Percentiles rank a stretch among this genome's conserved stretches.
Evolutionary conservation across 2,113 vertebrate species (phyloP).

Genomic region (Nicator chloris): DNA sequence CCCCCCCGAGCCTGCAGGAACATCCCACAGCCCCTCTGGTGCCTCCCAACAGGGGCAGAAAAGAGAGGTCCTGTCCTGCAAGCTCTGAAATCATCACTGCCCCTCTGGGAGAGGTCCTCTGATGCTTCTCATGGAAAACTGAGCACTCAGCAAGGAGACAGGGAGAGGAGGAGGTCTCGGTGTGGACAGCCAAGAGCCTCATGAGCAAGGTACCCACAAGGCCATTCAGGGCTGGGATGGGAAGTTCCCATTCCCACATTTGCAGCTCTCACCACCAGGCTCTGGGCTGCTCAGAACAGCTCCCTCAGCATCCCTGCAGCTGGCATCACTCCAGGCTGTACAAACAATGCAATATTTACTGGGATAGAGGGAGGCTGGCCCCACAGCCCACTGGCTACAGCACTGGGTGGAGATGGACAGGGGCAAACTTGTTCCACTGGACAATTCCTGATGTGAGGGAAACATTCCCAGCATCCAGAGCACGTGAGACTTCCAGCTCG

Average conservation of each 20-base stretch:
- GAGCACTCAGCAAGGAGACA: neutral
- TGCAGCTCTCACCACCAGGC: neutral
- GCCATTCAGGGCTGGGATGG: neutral
- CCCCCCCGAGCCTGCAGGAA: fast-evolving
- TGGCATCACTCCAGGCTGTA: neutral
- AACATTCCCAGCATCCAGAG: neutral
- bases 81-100: neutral
- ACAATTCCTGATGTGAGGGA: neutral
- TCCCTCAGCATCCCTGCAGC: neutral
- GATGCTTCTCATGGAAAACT: neutral
- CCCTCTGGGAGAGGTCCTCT: neutral
- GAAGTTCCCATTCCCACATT: neutral
- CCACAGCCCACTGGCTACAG: neutral
- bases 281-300: neutral
- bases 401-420: neutral
- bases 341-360: neutral
- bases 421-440: neutral
- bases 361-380: neutral
- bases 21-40: neutral
- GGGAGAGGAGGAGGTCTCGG: neutral
- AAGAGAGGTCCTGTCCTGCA: neutral
- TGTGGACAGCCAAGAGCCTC: neutral
- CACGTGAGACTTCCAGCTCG: neutral
- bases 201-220: neutral
- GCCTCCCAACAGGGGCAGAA: neutral